Base-by-base conservation (phyloP, 1,140 invertebrate genomes). In the Dinoponera quadriceps region DNA sequence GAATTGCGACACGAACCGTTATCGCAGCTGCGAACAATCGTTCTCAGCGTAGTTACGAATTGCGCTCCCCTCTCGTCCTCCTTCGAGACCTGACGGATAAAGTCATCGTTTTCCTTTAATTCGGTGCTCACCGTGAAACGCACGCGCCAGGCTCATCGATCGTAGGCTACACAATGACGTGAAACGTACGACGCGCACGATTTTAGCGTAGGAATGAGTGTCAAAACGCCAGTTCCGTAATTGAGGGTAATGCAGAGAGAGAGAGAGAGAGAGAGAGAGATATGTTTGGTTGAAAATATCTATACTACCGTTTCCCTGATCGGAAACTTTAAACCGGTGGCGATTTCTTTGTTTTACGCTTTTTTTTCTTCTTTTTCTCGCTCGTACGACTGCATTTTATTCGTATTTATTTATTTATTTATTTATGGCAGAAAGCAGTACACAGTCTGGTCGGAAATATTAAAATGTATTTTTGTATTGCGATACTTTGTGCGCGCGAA, bases 1-100 rank as follows among this genome's bases (percentile, higher is more conserved):
- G 55, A 75, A 55, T 16, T 82, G 71, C 59, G 29, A 75, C 20
- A 48, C 33, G 33, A 51, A 83, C 59, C 33, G 49, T 82, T 82
- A 82, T 77, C 81, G 18, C 55, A 38, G 22, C 75, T 44, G 65
- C n/a, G 51, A 71, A 57, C 33, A 71, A 57, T 80, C 22, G 22
- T 33, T 18, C 22, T 18, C 22, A 18, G 25, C 14, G 29, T 18
- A 20, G 18, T 57, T 59, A 20, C 33, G 22, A 57, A 80, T 69
- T 71, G n/a, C 7, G 54, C 4, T 20, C 18, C 20, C 20, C 18
- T 22, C 20, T n/a, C 75, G 27, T 55, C 57, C 18, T 54, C 29
- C 3, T 69, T 57, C 44, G 49, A 27, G 11, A 44, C 22, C 11
- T 20, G 54, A 22, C 9, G 65, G 44, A 55, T 68, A 55, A 68